These are phyloP conservation scores for Craseonycteris thonglongyai DNA, from an alignment of 2,113 vertebrate species.

Conservation along the genomic window DNA sequence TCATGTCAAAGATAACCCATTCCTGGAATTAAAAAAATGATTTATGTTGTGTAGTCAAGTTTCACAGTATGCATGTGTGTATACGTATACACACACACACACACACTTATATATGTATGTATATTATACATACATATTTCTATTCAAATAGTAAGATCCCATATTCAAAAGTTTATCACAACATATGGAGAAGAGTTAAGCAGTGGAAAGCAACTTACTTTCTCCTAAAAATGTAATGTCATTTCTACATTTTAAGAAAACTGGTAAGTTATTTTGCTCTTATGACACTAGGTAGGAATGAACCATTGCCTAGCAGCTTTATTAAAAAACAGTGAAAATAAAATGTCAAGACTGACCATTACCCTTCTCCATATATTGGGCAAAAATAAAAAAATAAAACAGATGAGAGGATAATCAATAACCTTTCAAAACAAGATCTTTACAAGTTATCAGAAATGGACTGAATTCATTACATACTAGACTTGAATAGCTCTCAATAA, in stretches of 20 bases:
- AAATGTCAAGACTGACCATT: conserved; percentile 62
- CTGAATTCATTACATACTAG: conserved; percentile 69
- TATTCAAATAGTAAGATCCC: conserved; percentile 74
- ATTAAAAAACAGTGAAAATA: conserved; percentile 63
- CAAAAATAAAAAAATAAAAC: conserved; percentile 37
- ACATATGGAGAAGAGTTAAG: conserved; percentile 78
- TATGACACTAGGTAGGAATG: conserved; percentile 54
- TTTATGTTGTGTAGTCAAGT: conserved; percentile 72
- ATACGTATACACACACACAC: conserved; percentile 21
- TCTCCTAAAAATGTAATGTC: conserved; percentile 49
- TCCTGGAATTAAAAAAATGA: conserved; percentile 69
- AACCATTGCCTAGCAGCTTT: conserved; percentile 55
- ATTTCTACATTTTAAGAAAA: conserved; percentile 72
- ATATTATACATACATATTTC: conserved; percentile 73
- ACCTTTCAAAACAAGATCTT: conserved; percentile 74
- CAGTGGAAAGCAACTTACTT: conserved; percentile 63
- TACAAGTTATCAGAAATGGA: conserved; percentile 60
- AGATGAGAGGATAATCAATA: conserved; percentile 69
- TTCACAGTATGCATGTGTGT: conserved; percentile 73
- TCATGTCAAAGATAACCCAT: conserved; percentile 71
- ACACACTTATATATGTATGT: conserved; percentile 63
- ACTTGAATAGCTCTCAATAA: conserved; percentile 72
- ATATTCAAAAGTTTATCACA: conserved; percentile 75
- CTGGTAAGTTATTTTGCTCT: conserved; percentile 19
- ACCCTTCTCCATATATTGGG: conserved; percentile 79